Percentiles rank a stretch among this genome's conserved stretches.
Conservation (phyloP, 2,797 vertebrate species). For the Poeciliopsis turneri region DNA sequence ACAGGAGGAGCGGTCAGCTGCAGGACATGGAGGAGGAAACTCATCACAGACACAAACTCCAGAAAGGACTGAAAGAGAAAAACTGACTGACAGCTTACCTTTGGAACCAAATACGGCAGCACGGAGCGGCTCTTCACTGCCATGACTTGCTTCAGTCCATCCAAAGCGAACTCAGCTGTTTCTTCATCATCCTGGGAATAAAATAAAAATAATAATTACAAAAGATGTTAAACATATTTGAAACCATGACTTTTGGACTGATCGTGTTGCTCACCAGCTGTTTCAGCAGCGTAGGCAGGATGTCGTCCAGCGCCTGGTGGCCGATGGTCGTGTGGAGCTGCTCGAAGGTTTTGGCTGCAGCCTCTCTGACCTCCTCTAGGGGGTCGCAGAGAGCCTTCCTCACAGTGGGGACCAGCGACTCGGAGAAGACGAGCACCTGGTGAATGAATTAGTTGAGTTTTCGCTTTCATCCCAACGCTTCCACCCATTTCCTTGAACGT, state of each 20-base stretch:
- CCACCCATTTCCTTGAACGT: background rate
- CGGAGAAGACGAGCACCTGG: constrained; percentile 96
- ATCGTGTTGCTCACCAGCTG: constrained; percentile 86
- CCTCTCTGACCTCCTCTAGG: constrained; percentile 94
- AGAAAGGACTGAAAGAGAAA: background rate
- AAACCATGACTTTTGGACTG: background rate
- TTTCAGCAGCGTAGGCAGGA: constrained; percentile 91
- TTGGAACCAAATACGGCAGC: constrained; percentile 96
- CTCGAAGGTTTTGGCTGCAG: constrained; percentile 98
- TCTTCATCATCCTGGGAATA: constrained; percentile 86
- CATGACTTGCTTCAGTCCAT: constrained; percentile 98
- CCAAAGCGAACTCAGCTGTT: constrained; percentile 92
- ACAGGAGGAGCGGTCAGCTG: constrained; percentile 93
- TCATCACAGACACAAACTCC: constrained; percentile 5
- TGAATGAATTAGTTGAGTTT: background rate
- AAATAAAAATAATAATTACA: constrained; percentile 7
- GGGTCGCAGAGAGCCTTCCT: constrained; percentile 97
- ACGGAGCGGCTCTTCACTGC: constrained; percentile 98
- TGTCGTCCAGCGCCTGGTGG: constrained; percentile 96
- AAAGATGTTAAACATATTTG: rapidly evolving
- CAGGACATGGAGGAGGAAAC: constrained; percentile 6
- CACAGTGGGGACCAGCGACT: constrained; percentile 96
- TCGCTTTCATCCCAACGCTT: background rate
- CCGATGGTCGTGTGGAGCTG: constrained; percentile 98
- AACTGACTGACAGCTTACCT: constrained; percentile 77